phyloP scores from a whole-genome alignment of 2,888 invertebrate species.

The Mesorhabditis belari region DNA sequence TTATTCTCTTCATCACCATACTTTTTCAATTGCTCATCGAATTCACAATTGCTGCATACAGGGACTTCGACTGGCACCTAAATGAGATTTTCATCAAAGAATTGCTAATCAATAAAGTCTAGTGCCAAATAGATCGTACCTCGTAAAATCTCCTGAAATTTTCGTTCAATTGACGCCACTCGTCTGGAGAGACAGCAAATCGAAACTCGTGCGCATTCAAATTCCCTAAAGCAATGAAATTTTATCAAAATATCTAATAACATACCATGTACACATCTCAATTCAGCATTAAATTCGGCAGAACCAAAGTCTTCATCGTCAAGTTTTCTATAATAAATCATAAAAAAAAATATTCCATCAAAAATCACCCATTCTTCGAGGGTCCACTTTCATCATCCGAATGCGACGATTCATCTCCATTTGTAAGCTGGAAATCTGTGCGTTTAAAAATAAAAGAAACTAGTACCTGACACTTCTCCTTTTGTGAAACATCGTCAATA shows the following conservation, averaged over 20 bases:
- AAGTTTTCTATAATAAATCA: background rate
- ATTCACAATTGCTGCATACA: background rate
- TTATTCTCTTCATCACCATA: too few species aligned
- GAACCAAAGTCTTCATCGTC: background rate
- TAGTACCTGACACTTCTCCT: too few species aligned
- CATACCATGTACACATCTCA: conserved; percentile 22
- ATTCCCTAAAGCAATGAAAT: conserved; percentile 8
- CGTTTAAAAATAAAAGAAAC: too few species aligned
- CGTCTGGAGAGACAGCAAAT: conserved; percentile 22
- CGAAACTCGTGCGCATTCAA: conserved; percentile 29
- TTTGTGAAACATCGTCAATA: background rate
- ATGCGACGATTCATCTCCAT: too few species aligned
- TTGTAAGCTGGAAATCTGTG: too few species aligned
- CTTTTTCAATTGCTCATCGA: background rate
- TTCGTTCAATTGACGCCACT: conserved; percentile 29
- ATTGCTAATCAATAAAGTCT: background rate
- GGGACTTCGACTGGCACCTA: background rate
- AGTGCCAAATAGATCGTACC: conserved; percentile 1
- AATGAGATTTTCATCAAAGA: too few species aligned
- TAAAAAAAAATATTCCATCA: too few species aligned
- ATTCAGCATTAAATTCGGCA: conserved; percentile 20
- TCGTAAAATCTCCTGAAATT: conserved; percentile 15
- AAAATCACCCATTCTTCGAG: too few species aligned
- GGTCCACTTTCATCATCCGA: too few species aligned
- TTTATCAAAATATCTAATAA: background rate